Conservation (phyloP, 2,888 invertebrate genomes). For the Byasa hedistus region DNA sequence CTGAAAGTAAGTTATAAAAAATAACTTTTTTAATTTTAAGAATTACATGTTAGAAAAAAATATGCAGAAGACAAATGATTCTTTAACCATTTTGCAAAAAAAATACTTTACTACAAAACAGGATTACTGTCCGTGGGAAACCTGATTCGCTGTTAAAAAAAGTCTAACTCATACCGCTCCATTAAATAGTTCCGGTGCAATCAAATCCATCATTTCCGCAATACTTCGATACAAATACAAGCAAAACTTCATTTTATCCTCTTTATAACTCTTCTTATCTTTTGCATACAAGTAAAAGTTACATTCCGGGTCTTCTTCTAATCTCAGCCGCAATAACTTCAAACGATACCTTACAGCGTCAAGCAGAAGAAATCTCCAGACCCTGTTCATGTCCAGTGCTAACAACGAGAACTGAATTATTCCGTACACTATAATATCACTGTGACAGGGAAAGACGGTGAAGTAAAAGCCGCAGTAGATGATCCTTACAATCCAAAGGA, state of each 20-base stretch:
- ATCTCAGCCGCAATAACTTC: conserved; percentile 50
- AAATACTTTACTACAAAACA: no score
- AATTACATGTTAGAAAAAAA: no score
- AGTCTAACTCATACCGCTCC: conserved; percentile 50
- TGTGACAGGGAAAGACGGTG: conserved; percentile 43
- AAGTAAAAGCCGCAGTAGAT: conserved; percentile 51
- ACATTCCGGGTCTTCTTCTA: conserved; percentile 53
- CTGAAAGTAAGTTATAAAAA: no score
- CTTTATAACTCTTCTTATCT: conserved; percentile 53
- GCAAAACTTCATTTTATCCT: conserved; percentile 56
- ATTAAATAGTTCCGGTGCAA: conserved; percentile 56
- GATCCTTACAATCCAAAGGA: conserved; percentile 51
- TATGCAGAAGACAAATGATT: no score
- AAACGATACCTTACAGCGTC: conserved; percentile 59
- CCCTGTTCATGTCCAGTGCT: conserved; percentile 51
- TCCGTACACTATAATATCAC: conserved; percentile 41
- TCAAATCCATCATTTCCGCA: conserved; percentile 57
- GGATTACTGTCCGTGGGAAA: no score
- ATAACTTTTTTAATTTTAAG: no score
- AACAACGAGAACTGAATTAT: conserved; percentile 53
- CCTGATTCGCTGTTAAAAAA: no score
- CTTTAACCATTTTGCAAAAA: no score
- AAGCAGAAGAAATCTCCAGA: conserved; percentile 54
- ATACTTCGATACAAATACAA: conserved; percentile 55
- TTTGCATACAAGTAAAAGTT: conserved; percentile 59